Conservation (phyloP, 2,888 invertebrate species). For the Meteorus colon region DNA sequence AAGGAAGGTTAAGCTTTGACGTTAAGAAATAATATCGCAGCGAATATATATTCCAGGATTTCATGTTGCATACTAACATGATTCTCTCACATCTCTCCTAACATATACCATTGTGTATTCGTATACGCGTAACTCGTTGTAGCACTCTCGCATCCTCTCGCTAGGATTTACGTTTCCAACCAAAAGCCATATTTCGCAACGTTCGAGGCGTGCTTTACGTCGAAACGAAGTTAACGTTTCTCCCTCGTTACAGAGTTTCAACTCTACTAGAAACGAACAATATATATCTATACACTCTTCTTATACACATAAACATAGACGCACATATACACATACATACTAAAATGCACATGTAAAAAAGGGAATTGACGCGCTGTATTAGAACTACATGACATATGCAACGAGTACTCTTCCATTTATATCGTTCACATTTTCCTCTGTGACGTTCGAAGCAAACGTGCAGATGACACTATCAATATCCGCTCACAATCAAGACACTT, state of each 20-base stretch:
- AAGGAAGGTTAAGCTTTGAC: not conserved
- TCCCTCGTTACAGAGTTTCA: constrained; percentile 32
- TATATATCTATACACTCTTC: constrained; percentile 6
- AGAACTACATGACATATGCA: constrained; percentile 1
- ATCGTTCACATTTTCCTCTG: not conserved
- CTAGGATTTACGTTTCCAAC: constrained; percentile 33
- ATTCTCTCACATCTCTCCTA: constrained; percentile 5
- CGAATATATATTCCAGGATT: constrained; percentile 9
- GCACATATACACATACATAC: not conserved
- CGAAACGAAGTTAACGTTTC: constrained; percentile 34
- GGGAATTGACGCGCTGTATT: not conserved
- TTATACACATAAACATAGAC: constrained; percentile 6
- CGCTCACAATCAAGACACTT: constrained; percentile 19
- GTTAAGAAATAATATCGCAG: constrained; percentile 3
- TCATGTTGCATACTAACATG: constrained; percentile 12
- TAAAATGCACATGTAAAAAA: not conserved
- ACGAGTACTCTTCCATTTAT: not conserved
- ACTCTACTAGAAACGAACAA: constrained; percentile 28
- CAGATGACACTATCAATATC: constrained; percentile 24
- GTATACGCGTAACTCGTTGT: constrained; percentile 30
- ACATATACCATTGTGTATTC: constrained; percentile 11
- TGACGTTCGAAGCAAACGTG: constrained; percentile 17
- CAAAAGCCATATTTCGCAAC: constrained; percentile 41
- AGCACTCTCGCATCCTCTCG: constrained; percentile 30
- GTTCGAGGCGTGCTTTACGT: constrained; percentile 32